Percentiles rank a stretch among this genome's conserved stretches.
phyloP scores from a whole-genome alignment of 2,113 vertebrate genomes.

The Sinosuthora webbiana region DNA sequence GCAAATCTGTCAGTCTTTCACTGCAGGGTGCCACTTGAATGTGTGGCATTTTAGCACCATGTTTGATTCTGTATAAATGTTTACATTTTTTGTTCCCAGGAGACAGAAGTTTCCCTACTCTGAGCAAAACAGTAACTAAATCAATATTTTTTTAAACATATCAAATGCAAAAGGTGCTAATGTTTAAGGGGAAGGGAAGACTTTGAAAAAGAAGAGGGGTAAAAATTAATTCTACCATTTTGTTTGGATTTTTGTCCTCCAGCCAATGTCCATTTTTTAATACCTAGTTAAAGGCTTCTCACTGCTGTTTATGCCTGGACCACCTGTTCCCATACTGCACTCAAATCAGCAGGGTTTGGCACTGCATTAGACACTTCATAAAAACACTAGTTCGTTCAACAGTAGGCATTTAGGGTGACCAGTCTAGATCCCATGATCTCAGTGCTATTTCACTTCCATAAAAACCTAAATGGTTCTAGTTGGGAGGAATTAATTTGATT shows the following conservation, averaged over 20 bases:
- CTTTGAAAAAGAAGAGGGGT: not conserved
- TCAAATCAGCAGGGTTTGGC: constrained; percentile 1
- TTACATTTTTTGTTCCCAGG: not conserved
- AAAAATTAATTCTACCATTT: not conserved
- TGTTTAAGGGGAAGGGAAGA: not conserved
- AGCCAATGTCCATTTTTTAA: constrained; percentile 1
- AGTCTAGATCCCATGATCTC: not conserved
- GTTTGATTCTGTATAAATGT: not conserved
- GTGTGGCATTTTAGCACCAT: not conserved
- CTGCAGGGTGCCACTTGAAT: not conserved
- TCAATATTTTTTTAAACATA: not conserved
- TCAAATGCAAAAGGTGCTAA: not conserved
- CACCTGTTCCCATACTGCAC: constrained; percentile 29
- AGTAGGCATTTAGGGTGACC: not conserved
- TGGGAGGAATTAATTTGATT: not conserved
- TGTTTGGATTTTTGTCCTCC: not conserved
- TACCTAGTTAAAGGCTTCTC: constrained; percentile 13
- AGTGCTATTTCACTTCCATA: not conserved
- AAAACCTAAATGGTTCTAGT: not conserved
- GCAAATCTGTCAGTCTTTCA: not conserved
- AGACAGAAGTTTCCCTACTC: not conserved
- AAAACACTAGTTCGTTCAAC: not conserved
- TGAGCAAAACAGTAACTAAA: not conserved
- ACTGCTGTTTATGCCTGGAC: constrained; percentile 11
- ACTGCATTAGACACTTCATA: not conserved